A percentile compares a stretch with the other conserved stretches of the same genome.
phyloP scores from a whole-genome alignment of 2,797 vertebrate genomes.

The Anguilla marmorata region DNA sequence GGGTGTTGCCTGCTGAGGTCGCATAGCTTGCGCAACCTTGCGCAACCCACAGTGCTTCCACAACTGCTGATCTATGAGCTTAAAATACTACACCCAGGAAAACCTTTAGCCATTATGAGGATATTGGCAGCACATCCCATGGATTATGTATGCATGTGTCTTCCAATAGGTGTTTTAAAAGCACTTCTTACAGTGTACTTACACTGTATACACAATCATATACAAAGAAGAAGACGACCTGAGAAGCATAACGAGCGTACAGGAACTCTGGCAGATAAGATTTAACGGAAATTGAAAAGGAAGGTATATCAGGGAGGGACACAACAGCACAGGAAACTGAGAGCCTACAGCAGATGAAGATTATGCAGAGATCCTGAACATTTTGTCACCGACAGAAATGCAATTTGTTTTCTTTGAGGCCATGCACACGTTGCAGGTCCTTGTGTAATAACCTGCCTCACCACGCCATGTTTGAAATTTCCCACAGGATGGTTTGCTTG shows the following conservation, averaged over 20 bases:
- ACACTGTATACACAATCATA: neutral
- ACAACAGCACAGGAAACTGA: neutral
- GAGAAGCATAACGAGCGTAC: neutral
- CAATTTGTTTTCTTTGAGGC: neutral
- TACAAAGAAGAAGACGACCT: neutral
- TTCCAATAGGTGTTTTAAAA: neutral
- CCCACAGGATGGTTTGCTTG: neutral
- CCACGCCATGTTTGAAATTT: neutral
- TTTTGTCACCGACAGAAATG: neutral
- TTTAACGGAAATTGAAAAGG: neutral
- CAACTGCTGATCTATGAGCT: neutral
- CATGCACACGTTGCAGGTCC: neutral
- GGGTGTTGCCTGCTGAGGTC: neutral
- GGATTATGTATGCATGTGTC: neutral
- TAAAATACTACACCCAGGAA: neutral
- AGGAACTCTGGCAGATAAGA: neutral
- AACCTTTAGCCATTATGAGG: neutral
- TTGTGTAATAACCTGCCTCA: neutral
- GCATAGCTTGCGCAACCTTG: constrained; percentile 12
- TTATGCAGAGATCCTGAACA: neutral
- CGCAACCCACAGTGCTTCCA: neutral
- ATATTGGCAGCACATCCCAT: neutral
- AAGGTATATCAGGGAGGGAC: constrained; percentile 10
- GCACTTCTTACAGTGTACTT: neutral
- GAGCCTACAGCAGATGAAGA: neutral